Base-by-base conservation (phyloP, 2,797 vertebrate genomes). In the Melopsittacus undulatus region DNA sequence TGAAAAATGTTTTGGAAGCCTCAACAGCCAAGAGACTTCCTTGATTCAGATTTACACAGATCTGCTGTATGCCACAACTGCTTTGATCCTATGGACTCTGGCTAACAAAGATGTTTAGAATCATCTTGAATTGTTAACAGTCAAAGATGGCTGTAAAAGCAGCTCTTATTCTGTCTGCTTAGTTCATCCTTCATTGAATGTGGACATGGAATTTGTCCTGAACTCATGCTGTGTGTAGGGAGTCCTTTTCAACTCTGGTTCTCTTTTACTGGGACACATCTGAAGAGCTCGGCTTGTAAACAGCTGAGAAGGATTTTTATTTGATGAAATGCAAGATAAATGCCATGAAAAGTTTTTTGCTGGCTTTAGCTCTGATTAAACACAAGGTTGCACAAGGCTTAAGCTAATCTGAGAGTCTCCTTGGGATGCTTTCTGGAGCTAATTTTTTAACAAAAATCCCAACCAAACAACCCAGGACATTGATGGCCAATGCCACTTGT, bases 11-110 rank as follows among this genome's bases (percentile, higher is more conserved):
- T 77, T 95, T 46, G 42, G 42, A 79, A 86, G 46, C 40, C 68
- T 73, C 54, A 79, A 29, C 49, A 85, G 49, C 36, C 46, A 69
- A 46, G 29, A 69, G 27, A 7, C 49, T 86, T 84, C 68, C 70
- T 82, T 93, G 72, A 83, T 90, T n/a, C 59, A 91, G 57, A 45
- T 83, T 89, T 92, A 70, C 21, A 90, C 11, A 64, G 36, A 90
- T 54, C 49, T 83, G 34, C 29, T 57, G 15, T 43, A 64, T 67
- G 48, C 48, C 75, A 63, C 40, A 66, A 59, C 7, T 56, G 42
- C 48, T 82, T 90, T 57, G 52, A 80, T 75, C 66, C 56, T n/a
- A 61, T 1, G 12, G 57, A 64, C 23, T 80, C 42, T 21, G 27
- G 36, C 36, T 91, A 90, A 90, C 36, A 81, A 84, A 84, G 80